Base-by-base conservation (phyloP, 2,888 invertebrate genomes). In the Agelastica alni region DNA sequence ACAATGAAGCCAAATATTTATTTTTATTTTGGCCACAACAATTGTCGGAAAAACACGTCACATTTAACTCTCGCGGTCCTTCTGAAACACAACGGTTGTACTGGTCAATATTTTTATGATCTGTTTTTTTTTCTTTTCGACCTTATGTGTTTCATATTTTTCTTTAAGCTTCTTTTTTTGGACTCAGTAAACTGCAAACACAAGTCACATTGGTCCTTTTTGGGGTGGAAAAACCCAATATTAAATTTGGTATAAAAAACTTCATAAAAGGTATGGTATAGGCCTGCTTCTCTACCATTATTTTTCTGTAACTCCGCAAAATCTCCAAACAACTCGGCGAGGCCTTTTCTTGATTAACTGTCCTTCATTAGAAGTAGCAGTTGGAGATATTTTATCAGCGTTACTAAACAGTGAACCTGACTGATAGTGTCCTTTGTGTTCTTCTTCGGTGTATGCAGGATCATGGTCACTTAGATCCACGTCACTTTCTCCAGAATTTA, bases 11-110 rank as follows among this genome's bases (percentile, higher is more conserved):
- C 1, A 44, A 3, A 5, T 44, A 44, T 30, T 42, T 42, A 42
- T 42, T 42, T 42, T 42, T 42, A n/a, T 42, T 28, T 30, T 42
- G 42, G 9, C 44, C 31, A 17, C 44, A 44, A 28, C 44, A 44
- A 14, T 44, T 44, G 12, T 44, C 44, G 17, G 44, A 44, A 18
- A n/a, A 10, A n/a, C 30, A 44, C 12, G 20, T 44, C n/a, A 44
- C n/a, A 18, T 32, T 4, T n/a, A 44, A 2, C 7, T 32, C 44
- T 9, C 7, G 5, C n/a, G n/a, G n/a, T n/a, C n/a, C n/a, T n/a
- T n/a, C n/a, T n/a, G n/a, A n/a, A n/a, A n/a, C n/a, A n/a, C n/a
- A n/a, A n/a, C n/a, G n/a, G n/a, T n/a, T n/a, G n/a, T n/a, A n/a
- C n/a, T n/a, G n/a, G n/a, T 7, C 2, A 13, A 43, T 30, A 3